Evolutionary conservation across 1,140 invertebrate species (phyloP).

Genomic region (Zaprionus davidi): DNA sequence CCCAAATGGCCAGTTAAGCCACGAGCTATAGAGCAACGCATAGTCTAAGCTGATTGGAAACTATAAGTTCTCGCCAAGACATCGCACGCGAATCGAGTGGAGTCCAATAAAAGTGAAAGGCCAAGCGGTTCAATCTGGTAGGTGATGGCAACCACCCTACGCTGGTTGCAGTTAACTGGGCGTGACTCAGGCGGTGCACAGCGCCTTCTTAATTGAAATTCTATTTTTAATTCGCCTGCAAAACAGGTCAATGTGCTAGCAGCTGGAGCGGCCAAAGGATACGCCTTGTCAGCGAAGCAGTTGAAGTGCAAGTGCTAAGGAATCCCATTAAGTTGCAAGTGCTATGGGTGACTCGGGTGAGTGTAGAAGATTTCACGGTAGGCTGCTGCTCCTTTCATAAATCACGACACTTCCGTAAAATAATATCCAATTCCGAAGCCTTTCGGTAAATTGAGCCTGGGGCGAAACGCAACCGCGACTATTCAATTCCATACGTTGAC

Average conservation of each 20-base stretch:
- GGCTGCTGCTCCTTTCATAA: constrained; percentile 46
- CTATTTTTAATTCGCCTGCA: constrained; percentile 63
- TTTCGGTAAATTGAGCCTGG: not conserved
- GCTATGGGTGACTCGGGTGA: constrained; percentile 72
- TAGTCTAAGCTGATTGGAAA: constrained; percentile 62
- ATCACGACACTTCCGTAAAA: constrained; percentile 33
- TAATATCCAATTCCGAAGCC: constrained; percentile 17
- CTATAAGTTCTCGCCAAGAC: constrained; percentile 56
- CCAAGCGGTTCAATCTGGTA: constrained; percentile 26
- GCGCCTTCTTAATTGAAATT: constrained; percentile 69
- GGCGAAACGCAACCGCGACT: constrained; percentile 71
- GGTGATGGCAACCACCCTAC: not conserved
- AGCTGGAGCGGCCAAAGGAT: constrained; percentile 39
- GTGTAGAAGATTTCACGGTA: constrained; percentile 20
- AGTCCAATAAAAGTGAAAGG: constrained; percentile 66
- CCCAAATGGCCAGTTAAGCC: constrained; percentile 47
- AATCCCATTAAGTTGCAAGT: constrained; percentile 21
- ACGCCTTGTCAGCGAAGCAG: constrained; percentile 29
- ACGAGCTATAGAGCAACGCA: constrained; percentile 40
- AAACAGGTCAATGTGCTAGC: constrained; percentile 55
- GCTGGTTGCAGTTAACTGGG: constrained; percentile 11
- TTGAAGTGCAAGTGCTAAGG: constrained; percentile 33
- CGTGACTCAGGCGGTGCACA: not conserved
- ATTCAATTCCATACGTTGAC: constrained; percentile 76
- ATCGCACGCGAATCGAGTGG: constrained; percentile 61